Evolutionary conservation across 2,113 vertebrate genomes (phyloP), one percentile per base, ranked within the genome.

Genomic region (Chelonoidis abingdonii): DNA sequence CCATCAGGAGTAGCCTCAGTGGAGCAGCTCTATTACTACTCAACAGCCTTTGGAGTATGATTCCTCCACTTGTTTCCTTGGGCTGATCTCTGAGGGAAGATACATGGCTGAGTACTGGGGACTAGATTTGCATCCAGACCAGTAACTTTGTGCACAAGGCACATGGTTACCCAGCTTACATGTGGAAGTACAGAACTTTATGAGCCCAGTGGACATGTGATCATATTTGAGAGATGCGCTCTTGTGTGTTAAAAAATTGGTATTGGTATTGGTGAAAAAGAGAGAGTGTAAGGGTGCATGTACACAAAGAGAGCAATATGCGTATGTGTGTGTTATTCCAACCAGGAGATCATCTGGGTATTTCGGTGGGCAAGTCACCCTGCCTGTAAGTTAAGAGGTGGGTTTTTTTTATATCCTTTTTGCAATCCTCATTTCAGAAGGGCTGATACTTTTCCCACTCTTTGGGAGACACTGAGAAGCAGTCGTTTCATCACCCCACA

Each of bases 401-500:
- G 54, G 76, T 31, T 59, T 87, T 72, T 41, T 62, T 52, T 88
- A 80, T 3, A 1, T 91, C 76, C 44, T 53, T 93, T 95, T 88
- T 92, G 35, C 83, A 94, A 1, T 75, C 62, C 50, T 93, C 89
- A 75, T 83, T 89, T 90, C 84, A 89, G 83, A 94, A 95, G 65
- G n/a, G 44, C 54, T 93, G 90, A 50, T 97, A 92, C 89, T 97
- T 97, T 95, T 95, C 94, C 87, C 82, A 49, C 62, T 92, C 80
- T 96, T 88, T 92, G 91, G 44, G 69, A 95, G 93, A 96, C 92
- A 72, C 59, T 94, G 94, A 95, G 96, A 94, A 95, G 94, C 95
- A 91, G 80, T 96, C 93, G 78, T 92, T 98, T 97, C 89, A 93
- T 98, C 96, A 96, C 79, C 93, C 79, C 91, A 19, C 3, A 12